Evolutionary conservation across 2,888 invertebrate species (phyloP).

Genomic region (Acrobasis suavella): DNA sequence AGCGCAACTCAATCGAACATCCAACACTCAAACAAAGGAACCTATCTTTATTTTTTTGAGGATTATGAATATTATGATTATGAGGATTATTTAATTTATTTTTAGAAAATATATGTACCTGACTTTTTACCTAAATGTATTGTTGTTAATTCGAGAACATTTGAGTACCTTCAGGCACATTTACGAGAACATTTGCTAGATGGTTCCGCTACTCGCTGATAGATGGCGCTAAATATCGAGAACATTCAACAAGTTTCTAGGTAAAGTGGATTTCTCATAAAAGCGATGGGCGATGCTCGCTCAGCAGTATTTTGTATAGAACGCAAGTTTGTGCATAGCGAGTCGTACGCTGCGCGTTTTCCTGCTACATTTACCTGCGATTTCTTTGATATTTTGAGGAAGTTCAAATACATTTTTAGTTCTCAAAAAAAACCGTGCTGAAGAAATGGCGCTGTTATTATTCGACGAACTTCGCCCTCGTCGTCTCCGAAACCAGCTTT

Average conservation of each 20-base stretch:
- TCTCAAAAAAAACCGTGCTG: not conserved
- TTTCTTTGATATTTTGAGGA: not conserved
- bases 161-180: not conserved
- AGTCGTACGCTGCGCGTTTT: conserved; percentile 1
- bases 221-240: conserved; percentile 38
- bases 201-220: conserved; percentile 31
- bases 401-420: not conserved
- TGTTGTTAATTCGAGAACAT: not conserved
- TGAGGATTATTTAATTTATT: no score
- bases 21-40: not conserved
- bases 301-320: conserved; percentile 41
- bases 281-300: conserved; percentile 40
- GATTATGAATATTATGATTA: not conserved
- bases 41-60: not conserved
- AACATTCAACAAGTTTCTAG: conserved; percentile 38
- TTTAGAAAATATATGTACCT: not conserved
- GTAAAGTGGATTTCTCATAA: conserved; percentile 43
- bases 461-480: conserved; percentile 61
- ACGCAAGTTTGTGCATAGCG: conserved; percentile 25
- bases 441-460: conserved; percentile 64
- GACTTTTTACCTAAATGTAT: no score
- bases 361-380: conserved; percentile 26
- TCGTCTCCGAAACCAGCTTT: conserved; percentile 62
- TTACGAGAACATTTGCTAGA: not conserved
- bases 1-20: not conserved